Base-by-base conservation (phyloP, 2,797 vertebrate genomes). In the Gephyroberyx darwinii region DNA sequence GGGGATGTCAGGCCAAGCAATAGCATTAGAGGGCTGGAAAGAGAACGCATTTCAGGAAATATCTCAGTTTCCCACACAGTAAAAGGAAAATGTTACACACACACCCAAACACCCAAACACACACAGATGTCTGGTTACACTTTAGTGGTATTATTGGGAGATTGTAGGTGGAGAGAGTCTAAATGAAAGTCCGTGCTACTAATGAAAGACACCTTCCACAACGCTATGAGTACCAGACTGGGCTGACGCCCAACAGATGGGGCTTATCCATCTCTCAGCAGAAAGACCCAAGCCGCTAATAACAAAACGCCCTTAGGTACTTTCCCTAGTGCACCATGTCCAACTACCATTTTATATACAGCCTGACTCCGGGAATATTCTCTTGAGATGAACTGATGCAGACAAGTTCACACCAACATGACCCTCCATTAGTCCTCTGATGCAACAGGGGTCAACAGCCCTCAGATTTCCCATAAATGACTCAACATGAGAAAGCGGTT, bases 401-500 rank as follows among this genome's bases (percentile, higher is more conserved):
- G 77, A 65, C 71, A 53, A 50, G 69, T 47, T 71, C 64, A 52
- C 67, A 78, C 65, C 67, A 48, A 60, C 33, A 77, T 65, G 78
- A 91, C 78, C 89, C 53, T 67, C 69, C 75, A 47, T 69, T 71
- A 84, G 80, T 76, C 89, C 75, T 69, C 85, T 84, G 84, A 90
- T 58, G 83, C 81, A 88, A 83, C 64, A 56, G 35, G 9, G 78
- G 69, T 75, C 79, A 81, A 5, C 75, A 80, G 66, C 77, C 71
- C 66, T 74, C 73, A 13, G 53, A 48, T 83, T 93, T 94, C 93
- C 92, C 92, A 90, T 81, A 88, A 91, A 87, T 80, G 81, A 82
- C 87, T 89, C 22, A 64, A 81, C 75, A 78, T 80, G 64, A 74
- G 69, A 76, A 83, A 78, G 56, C 62, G 81, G 75, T 78, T 87